Evolutionary conservation across 30 jellyfish, hydroid and myxozoan species (phyloP).

Genomic region (Chrysaora quinquecirrha): DNA sequence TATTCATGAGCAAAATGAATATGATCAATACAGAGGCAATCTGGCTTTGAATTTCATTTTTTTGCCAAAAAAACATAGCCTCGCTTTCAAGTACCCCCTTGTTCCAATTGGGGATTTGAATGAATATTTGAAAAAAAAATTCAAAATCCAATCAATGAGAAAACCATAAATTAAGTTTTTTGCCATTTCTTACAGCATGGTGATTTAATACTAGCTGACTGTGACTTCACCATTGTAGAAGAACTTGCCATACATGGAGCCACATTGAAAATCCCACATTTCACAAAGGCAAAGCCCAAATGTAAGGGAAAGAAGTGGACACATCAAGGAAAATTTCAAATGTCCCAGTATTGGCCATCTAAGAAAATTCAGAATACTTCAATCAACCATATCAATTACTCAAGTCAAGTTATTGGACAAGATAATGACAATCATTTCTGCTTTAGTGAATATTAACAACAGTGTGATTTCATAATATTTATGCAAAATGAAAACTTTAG

Average conservation of each 20-base stretch:
- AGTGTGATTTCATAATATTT: slow-evolving; percentile 31
- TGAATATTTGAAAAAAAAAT: too few species aligned
- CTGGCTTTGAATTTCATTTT: too few species aligned
- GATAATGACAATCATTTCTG: slow-evolving; percentile 41
- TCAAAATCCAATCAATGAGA: slow-evolving; percentile 69
- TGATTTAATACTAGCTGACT: slow-evolving; percentile 75
- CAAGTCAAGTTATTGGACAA: slow-evolving; percentile 59
- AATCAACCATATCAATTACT: slow-evolving; percentile 35
- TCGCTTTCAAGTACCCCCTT: too few species aligned
- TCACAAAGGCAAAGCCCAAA: slow-evolving; percentile 74
- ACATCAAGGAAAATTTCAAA: slow-evolving; percentile 44
- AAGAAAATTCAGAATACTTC: slow-evolving; percentile 52
- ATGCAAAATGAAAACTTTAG: too few species aligned
- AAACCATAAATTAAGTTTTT: slow-evolving; percentile 50
- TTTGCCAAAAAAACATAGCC: too few species aligned
- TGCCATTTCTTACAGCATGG: slow-evolving; percentile 45
- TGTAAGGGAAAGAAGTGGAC: slow-evolving; percentile 61
- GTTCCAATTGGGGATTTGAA: too few species aligned
- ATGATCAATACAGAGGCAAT: too few species aligned
- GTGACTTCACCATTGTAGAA: slow-evolving; percentile 65
- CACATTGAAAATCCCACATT: slow-evolving; percentile 47
- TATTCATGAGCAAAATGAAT: too few species aligned
- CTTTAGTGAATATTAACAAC: slow-evolving; percentile 42
- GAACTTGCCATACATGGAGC: slow-evolving; percentile 79
- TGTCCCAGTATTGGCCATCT: slow-evolving; percentile 65